These are phyloP conservation scores for Ernsta delagoae DNA, from an alignment of 2,888 invertebrate species.

Conservation along the genomic window DNA sequence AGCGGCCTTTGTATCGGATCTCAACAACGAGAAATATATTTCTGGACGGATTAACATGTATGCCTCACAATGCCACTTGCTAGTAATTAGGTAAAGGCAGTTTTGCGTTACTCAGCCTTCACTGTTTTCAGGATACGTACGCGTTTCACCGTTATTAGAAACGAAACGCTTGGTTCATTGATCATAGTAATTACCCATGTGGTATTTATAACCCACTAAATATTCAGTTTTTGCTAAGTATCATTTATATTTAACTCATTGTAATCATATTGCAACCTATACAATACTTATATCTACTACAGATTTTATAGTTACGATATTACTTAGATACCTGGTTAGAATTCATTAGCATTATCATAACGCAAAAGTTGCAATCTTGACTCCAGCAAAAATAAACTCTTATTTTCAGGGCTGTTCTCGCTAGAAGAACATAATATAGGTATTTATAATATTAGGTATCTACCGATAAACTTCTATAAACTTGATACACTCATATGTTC, in stretches of 20 bases:
- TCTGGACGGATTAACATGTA: slow-evolving; percentile 79
- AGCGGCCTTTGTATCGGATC: slow-evolving; percentile 83
- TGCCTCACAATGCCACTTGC: slow-evolving; percentile 68
- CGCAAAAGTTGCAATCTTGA: no score
- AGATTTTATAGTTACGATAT: no score
- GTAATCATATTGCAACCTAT: no score
- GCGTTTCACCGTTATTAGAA: slow-evolving; percentile 8
- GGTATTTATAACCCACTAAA: not conserved
- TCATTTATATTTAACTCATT: no score
- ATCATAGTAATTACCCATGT: not conserved
- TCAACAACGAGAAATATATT: slow-evolving; percentile 79
- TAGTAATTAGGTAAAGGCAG: slow-evolving; percentile 63
- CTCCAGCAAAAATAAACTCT: no score
- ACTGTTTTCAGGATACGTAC: not conserved
- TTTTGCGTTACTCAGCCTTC: not conserved
- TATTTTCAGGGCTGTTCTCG: no score
- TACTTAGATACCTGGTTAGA: no score
- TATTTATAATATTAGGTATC: no score
- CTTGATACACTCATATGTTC: not conserved
- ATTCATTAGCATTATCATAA: no score
- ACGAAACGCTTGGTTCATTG: slow-evolving; percentile 4
- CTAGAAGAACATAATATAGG: no score
- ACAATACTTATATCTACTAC: no score
- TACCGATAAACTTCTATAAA: not conserved
- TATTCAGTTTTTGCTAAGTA: no score